Percentiles rank a stretch among this genome's conserved stretches.
Evolutionary conservation across 2,113 vertebrate genomes (phyloP).

Genomic region (Odontophorus gujanensis): DNA sequence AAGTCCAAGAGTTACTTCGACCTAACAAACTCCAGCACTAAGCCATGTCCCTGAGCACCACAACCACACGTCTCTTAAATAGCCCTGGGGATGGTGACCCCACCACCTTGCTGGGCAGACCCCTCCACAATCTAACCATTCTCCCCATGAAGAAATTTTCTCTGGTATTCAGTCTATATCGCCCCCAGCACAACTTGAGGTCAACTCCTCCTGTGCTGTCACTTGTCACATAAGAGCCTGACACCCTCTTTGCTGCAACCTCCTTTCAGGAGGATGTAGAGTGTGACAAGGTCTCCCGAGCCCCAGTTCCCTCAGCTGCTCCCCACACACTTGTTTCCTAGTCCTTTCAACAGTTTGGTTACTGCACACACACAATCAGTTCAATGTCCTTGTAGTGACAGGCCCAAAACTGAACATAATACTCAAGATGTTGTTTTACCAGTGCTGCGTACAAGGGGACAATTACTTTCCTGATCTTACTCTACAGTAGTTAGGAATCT

Average conservation of each 20-base stretch:
- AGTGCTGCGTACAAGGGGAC: background rate
- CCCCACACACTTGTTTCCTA: background rate
- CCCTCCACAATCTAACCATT: background rate
- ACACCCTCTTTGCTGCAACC: background rate
- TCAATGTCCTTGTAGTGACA: background rate
- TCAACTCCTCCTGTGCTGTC: background rate
- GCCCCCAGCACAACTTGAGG: background rate
- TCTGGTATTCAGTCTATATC: background rate
- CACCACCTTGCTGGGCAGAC: background rate
- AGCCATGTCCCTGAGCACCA: background rate
- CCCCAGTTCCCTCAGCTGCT: background rate
- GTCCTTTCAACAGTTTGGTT: background rate
- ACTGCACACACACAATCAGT: background rate
- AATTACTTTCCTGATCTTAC: background rate
- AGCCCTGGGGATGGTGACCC: background rate
- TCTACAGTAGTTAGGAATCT: background rate
- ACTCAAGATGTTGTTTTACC: background rate
- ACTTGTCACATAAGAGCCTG: background rate
- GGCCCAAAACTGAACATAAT: background rate
- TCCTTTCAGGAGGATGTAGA: background rate
- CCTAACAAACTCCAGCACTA: background rate
- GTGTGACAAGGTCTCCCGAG: background rate
- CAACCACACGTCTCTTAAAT: background rate
- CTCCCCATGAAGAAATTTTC: background rate
- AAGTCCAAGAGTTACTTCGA: background rate